A percentile compares a stretch with the other conserved stretches of the same genome.
These are phyloP conservation scores for Anoura caudifer DNA, from an alignment of 2,113 vertebrate genomes.

Conservation along the genomic window DNA sequence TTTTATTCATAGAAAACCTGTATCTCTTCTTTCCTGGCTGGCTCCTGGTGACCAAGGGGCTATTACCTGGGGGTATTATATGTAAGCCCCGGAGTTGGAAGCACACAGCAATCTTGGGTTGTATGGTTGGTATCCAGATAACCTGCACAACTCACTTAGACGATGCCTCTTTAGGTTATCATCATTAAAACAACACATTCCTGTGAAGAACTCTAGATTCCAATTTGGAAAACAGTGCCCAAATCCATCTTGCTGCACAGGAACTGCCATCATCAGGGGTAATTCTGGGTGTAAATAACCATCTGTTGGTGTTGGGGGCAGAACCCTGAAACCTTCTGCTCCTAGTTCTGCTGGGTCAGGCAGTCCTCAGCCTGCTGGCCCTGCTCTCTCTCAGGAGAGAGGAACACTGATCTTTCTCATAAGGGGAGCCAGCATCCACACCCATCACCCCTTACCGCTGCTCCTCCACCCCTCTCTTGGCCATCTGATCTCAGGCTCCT, in stretches of 20 bases:
- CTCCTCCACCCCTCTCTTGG: background rate
- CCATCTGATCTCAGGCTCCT: background rate
- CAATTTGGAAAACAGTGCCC: background rate
- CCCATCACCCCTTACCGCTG: too few relatives aligned
- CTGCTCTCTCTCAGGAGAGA: background rate
- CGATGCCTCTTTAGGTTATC: background rate
- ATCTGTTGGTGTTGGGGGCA: background rate
- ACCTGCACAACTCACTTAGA: background rate
- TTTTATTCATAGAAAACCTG: background rate
- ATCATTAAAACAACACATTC: slow-evolving; percentile 18
- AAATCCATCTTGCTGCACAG: background rate
- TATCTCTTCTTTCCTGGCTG: background rate
- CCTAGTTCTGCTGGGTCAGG: background rate
- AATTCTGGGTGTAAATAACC: background rate
- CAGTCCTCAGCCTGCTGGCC: background rate
- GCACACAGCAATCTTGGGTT: background rate
- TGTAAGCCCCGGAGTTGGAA: background rate
- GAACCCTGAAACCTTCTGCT: background rate
- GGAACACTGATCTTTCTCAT: background rate
- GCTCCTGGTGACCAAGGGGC: background rate
- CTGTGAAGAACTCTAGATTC: background rate
- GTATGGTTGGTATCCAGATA: background rate
- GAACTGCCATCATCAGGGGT: background rate
- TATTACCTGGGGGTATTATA: background rate
- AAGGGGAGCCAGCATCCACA: background rate